phyloP scores from a whole-genome alignment of 2,113 vertebrate species.

The Rissa tridactyla region DNA sequence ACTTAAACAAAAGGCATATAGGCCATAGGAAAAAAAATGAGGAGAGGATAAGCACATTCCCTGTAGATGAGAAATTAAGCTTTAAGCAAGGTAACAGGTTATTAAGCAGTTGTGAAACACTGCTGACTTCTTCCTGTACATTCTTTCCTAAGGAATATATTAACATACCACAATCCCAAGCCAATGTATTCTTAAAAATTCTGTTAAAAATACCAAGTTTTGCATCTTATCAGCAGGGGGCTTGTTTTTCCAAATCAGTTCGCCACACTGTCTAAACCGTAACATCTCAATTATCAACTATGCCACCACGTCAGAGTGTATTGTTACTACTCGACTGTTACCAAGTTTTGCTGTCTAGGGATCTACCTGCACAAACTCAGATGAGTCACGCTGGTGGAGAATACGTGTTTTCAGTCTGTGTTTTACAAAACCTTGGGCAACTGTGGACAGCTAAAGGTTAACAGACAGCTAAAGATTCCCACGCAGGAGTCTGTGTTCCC shows the following conservation, averaged over 20 bases:
- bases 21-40: background rate
- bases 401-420: fast-evolving
- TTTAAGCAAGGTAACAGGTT: background rate
- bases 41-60: background rate
- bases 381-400: fast-evolving
- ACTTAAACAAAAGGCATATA: background rate
- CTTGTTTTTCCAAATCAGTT: background rate
- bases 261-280: background rate
- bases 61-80: background rate
- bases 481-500: background rate
- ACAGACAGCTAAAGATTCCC: background rate
- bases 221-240: background rate
- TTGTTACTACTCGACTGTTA: background rate
- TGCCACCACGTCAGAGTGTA: fast-evolving
- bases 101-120: background rate
- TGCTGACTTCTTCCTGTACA: background rate
- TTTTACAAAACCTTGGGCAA: background rate
- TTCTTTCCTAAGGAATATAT: background rate
- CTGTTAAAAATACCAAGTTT: background rate
- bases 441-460: background rate
- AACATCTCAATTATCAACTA: background rate
- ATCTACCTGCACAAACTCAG: background rate
- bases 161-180: background rate
- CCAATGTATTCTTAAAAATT: background rate
- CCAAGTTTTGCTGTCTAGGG: background rate